Percentiles rank a stretch among this genome's conserved stretches.
Evolutionary conservation across 1,140 invertebrate genomes (phyloP).

Genomic region (Scaptodrosophila lebanonensis): DNA sequence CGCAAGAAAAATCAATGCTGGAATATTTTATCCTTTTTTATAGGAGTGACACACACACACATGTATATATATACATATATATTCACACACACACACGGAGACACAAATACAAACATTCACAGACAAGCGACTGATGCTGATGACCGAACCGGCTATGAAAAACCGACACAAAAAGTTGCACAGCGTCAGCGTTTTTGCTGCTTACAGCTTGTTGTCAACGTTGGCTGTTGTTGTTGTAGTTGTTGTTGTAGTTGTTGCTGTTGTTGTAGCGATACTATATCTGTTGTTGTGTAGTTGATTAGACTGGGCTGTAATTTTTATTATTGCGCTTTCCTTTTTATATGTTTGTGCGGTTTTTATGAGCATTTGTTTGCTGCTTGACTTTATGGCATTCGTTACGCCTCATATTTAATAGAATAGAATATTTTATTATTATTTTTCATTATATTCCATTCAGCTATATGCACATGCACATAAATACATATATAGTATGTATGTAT

Average conservation of each 20-base stretch:
- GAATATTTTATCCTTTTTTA: slow-evolving; percentile 71
- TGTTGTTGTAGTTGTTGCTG: slow-evolving; percentile 10
- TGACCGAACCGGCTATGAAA: slow-evolving; percentile 24
- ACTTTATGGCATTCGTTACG: slow-evolving; percentile 20
- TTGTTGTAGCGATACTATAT: slow-evolving; percentile 12
- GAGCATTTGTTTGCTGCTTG: slow-evolving; percentile 35
- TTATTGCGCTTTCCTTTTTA: slow-evolving; percentile 41
- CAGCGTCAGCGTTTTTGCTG: slow-evolving; percentile 55
- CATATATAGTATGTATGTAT: slow-evolving; percentile 4
- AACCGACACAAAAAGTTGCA: slow-evolving; percentile 39
- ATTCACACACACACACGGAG: slow-evolving; percentile 9
- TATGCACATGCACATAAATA: too few species aligned
- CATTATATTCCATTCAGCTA: slow-evolving; percentile 17
- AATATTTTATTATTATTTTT: slow-evolving; percentile 18
- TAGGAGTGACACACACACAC: slow-evolving; percentile 19
- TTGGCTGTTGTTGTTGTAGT: slow-evolving; percentile 2
- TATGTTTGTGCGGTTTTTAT: slow-evolving; percentile 42
- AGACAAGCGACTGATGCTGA: slow-evolving; percentile 25
- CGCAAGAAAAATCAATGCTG: slow-evolving; percentile 57
- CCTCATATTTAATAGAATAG: not conserved
- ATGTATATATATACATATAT: slow-evolving; percentile 18
- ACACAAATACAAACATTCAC: slow-evolving; percentile 26
- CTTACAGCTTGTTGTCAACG: too few species aligned
- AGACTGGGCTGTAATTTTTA: slow-evolving; percentile 40
- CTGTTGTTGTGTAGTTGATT: slow-evolving; percentile 49